A percentile compares a stretch with the other conserved stretches of the same genome.
These are phyloP conservation scores for Ceyx margarethae DNA, from an alignment of 2,113 vertebrate species.

Conservation along the genomic window DNA sequence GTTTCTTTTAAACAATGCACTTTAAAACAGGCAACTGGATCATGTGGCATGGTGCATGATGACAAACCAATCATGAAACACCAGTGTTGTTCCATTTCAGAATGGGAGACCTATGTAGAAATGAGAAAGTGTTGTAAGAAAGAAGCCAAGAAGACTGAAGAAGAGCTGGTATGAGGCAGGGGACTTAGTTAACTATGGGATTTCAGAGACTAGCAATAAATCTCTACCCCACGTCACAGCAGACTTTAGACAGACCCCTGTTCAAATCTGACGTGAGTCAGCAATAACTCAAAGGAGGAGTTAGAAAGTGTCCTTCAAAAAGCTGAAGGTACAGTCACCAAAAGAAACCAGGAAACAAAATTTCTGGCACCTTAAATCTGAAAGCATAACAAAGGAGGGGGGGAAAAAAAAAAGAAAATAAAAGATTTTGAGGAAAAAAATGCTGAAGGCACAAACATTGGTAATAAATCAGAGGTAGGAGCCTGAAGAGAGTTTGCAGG, in stretches of 20 bases:
- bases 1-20: not conserved
- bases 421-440: not conserved
- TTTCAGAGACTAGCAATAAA: not conserved
- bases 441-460: not conserved
- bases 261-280: not conserved
- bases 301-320: not conserved
- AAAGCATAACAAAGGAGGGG: not conserved
- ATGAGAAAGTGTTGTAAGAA: not conserved
- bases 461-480: not conserved
- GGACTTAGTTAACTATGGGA: not conserved
- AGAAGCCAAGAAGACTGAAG: not conserved
- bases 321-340: not conserved
- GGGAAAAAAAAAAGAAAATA: too few relatives aligned
- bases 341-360: not conserved
- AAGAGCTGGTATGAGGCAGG: not conserved
- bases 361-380: not conserved
- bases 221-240: not conserved
- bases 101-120: not conserved
- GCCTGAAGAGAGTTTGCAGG: not conserved
- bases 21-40: not conserved
- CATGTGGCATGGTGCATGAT: fast-evolving
- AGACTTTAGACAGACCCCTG: fast-evolving
- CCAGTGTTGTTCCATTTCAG: not conserved
- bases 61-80: not conserved
- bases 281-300: not conserved